Conservation (phyloP, 1,140 invertebrate genomes). For the Caenorhabditis briggsae region DNA sequence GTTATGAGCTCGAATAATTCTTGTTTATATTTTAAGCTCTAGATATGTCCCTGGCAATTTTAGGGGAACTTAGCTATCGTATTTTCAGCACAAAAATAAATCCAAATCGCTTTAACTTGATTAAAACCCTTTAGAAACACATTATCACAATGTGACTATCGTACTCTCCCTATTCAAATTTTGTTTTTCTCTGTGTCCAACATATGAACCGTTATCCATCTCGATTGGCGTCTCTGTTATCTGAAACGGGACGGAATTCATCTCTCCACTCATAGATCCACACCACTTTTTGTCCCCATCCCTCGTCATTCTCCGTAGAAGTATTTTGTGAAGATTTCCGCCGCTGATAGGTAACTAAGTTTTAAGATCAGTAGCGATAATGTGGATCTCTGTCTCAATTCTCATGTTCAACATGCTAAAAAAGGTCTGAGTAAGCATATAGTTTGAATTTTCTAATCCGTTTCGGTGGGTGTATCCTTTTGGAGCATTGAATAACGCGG, state of each 20-base stretch:
- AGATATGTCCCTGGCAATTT: too few species aligned
- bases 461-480: background rate
- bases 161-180: too few species aligned
- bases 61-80: too few species aligned
- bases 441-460: background rate
- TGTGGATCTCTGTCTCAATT: background rate
- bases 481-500: background rate
- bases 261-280: background rate
- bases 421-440: background rate
- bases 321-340: background rate
- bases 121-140: too few species aligned
- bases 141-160: too few species aligned
- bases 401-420: background rate
- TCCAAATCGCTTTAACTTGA: too few species aligned
- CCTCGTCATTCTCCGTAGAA: background rate
- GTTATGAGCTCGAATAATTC: too few species aligned
- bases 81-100: too few species aligned
- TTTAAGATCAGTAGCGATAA: background rate
- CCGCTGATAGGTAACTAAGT: background rate
- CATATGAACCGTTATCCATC: background rate
- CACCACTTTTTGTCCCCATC: background rate
- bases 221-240: background rate
- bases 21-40: too few species aligned
- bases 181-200: too few species aligned
- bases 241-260: background rate